Percentiles rank a stretch among this genome's conserved stretches.
These are phyloP conservation scores for Diadegma fenestrale DNA, from an alignment of 2,888 invertebrate genomes.

Conservation along the genomic window DNA sequence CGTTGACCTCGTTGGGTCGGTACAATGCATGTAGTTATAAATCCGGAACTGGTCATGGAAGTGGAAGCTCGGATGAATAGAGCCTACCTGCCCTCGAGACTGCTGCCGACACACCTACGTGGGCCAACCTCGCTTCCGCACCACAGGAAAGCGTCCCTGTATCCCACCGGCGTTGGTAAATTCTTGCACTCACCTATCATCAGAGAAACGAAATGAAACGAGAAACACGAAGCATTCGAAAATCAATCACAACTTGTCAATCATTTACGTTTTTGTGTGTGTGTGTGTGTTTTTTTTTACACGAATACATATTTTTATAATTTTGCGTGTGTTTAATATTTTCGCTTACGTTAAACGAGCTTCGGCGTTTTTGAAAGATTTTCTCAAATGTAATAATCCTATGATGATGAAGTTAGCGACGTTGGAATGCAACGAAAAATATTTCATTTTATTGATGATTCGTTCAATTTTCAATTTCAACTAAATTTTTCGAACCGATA, in stretches of 20 bases:
- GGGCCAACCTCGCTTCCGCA: conserved; percentile 79
- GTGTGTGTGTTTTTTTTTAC: conserved; percentile 38
- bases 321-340: conserved; percentile 30
- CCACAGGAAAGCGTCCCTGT: conserved; percentile 84
- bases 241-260: conserved; percentile 17
- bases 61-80: conserved; percentile 95
- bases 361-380: not conserved
- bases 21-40: conserved; percentile 89
- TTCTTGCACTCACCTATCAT: conserved; percentile 72
- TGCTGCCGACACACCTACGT: conserved; percentile 86
- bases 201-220: not conserved
- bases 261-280: conserved; percentile 3
- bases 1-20: conserved; percentile 79
- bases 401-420: too few species aligned
- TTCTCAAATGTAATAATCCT: not conserved
- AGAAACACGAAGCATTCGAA: conserved; percentile 16
- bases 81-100: conserved; percentile 88
- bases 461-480: too few species aligned
- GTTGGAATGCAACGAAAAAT: too few species aligned
- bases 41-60: conserved; percentile 95
- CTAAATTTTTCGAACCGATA: too few species aligned
- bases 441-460: too few species aligned
- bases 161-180: conserved; percentile 83
- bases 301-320: conserved; percentile 2
- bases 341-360: conserved; percentile 45